A percentile compares a stretch with the other conserved stretches of the same genome.
Conservation (phyloP, 2,113 vertebrate genomes). For the Hemiscyllium ocellatum region DNA sequence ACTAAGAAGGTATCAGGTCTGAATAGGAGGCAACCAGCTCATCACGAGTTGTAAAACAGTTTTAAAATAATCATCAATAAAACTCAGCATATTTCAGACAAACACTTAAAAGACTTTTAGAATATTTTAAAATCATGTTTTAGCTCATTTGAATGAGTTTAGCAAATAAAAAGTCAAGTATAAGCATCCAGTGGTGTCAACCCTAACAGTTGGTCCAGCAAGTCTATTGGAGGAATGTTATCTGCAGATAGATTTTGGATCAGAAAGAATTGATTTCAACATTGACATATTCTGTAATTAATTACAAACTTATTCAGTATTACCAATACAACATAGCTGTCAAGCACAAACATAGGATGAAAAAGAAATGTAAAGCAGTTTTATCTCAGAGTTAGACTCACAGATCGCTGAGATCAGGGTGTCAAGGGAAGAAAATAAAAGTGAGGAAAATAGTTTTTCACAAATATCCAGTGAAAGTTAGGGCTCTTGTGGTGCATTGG, state of each 20-base stretch:
- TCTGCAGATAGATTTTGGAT: not conserved
- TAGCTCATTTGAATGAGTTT: not conserved
- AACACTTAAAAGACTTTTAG: not conserved
- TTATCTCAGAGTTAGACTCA: too few relatives aligned
- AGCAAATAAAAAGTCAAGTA: not conserved
- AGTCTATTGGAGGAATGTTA: not conserved
- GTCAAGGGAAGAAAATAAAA: not conserved
- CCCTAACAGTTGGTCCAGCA: not conserved
- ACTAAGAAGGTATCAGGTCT: not conserved
- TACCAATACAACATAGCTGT: not conserved
- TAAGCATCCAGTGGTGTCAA: not conserved
- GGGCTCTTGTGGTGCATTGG: too few relatives aligned
- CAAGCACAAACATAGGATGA: not conserved
- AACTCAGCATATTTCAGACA: not conserved
- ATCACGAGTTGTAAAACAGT: not conserved
- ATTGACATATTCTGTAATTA: constrained; percentile 1
- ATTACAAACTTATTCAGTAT: not conserved
- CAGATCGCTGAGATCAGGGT: not conserved
- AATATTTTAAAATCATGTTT: not conserved
- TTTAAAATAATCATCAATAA: not conserved
- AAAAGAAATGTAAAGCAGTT: not conserved
- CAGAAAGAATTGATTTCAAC: not conserved
- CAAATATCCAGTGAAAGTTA: not conserved
- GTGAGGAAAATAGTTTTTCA: not conserved
- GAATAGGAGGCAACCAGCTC: not conserved